A percentile compares a stretch with the other conserved stretches of the same genome.
These are phyloP conservation scores for Pteropus alecto DNA, from an alignment of 2,113 vertebrate genomes.

Conservation along the genomic window DNA sequence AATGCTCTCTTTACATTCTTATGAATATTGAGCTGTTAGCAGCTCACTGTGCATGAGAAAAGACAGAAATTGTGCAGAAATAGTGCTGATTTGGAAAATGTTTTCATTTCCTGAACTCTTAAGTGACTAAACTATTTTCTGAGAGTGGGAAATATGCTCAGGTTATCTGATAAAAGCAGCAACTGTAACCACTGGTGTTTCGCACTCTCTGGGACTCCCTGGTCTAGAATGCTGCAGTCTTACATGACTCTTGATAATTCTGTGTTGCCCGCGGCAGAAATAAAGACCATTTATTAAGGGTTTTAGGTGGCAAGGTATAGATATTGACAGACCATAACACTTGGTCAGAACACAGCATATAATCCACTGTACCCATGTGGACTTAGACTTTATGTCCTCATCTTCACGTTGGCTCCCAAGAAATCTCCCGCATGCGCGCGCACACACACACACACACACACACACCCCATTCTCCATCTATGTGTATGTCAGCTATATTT, in stretches of 20 bases:
- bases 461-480: no score
- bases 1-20: conserved; percentile 39
- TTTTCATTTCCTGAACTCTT: conserved; percentile 28
- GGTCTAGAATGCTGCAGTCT: not conserved
- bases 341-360: not conserved
- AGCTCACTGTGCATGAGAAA: not conserved
- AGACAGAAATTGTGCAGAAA: not conserved
- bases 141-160: not conserved
- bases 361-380: not conserved
- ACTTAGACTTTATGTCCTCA: not conserved
- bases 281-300: not conserved
- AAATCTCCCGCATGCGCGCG: not conserved
- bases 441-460: not conserved
- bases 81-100: not conserved
- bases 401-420: not conserved
- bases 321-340: not conserved
- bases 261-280: not conserved
- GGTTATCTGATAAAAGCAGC: not conserved
- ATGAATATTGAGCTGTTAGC: conserved; percentile 39
- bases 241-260: not conserved
- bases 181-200: not conserved
- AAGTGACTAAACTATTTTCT: conserved; percentile 29
- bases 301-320: not conserved
- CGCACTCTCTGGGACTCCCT: not conserved
- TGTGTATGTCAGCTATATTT: not conserved